Conservation (phyloP, 2,113 vertebrate genomes). For the Rattus rattus region DNA sequence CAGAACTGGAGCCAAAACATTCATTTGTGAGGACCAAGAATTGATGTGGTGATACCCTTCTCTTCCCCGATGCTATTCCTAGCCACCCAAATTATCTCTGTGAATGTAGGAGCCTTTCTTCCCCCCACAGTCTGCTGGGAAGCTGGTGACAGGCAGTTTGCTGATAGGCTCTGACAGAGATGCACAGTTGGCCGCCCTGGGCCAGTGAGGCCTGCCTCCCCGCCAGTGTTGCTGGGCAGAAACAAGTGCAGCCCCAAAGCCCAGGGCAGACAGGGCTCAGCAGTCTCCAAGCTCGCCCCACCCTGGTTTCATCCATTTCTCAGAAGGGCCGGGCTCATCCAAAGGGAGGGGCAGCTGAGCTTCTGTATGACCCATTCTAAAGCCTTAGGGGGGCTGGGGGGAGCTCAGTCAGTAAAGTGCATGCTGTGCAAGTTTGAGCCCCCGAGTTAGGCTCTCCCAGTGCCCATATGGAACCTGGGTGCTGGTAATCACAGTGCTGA, state of each 20-base stretch:
- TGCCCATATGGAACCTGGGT: too few species aligned
- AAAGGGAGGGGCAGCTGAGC: background rate
- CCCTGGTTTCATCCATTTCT: background rate
- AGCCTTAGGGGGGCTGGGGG: background rate
- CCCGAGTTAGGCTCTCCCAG: background rate
- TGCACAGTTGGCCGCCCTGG: background rate
- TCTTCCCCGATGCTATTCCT: conserved; percentile 56
- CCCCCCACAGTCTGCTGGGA: background rate
- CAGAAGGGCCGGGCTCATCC: background rate
- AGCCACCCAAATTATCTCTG: conserved; percentile 60
- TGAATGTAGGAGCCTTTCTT: conserved; percentile 28
- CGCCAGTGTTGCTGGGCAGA: conserved; percentile 33
- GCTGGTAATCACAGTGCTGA: background rate
- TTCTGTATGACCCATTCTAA: background rate
- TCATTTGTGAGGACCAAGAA: conserved; percentile 45
- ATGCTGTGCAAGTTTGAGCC: background rate
- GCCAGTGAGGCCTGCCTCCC: background rate
- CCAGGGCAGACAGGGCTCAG: background rate
- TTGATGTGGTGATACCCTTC: conserved; percentile 53
- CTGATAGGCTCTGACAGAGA: conserved; percentile 3
- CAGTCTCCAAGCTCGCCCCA: background rate
- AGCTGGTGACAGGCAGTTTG: conserved; percentile 41
- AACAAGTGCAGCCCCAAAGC: background rate
- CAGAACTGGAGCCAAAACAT: conserved; percentile 43
- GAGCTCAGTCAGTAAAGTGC: background rate